Base-by-base conservation (phyloP, 2,888 invertebrate species). In the Apotomis turbidana region DNA sequence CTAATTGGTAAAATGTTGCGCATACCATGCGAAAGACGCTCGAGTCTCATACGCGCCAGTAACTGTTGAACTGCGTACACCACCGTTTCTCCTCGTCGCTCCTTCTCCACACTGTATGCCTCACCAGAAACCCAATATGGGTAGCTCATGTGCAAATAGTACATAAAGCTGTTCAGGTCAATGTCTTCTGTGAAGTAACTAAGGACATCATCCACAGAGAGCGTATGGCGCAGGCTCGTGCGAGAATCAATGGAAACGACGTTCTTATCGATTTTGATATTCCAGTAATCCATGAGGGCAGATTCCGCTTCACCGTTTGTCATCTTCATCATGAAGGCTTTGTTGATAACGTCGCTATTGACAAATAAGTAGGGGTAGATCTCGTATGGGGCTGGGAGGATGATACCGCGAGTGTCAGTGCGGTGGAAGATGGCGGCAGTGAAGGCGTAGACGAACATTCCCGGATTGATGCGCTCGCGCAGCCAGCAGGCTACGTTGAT, bases 161-260 rank as follows among this genome's bases (percentile, higher is more conserved):
- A 95, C 90, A 96, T 95, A 91, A 95, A 96, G 13, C 95, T 88
- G 87, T 96, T 97, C n/a, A 97, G 90, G 76, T 96, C 97, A 66
- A 97, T 90, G 83, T 97, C 97, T 84, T 97, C 97, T 13, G 95
- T 95, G 92, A 96, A 97, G 87, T 97, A 97, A 60, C 94, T 91
- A 73, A 97, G 80, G 36, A 91, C 89, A 80, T 96, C 95, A 72
- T 96, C 95, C 58, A 94, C 91, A 79, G 95, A 93, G 52, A 95
- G 75, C 38, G 94, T 88, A 75, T 94, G 90, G 76, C 95, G 94
- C 74, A 94, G 87, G 59, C 95, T 95, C 76, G 95, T 95, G 83
- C 96, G 96, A 93, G 96, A 96, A 73, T 95, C 94, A 74, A 95
- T 94, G 76, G 96, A 27, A 41, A 95, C 93, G 66, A 95, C 89